Base-by-base conservation (phyloP, 2,797 vertebrate species). In the Gallinago solitaria region DNA sequence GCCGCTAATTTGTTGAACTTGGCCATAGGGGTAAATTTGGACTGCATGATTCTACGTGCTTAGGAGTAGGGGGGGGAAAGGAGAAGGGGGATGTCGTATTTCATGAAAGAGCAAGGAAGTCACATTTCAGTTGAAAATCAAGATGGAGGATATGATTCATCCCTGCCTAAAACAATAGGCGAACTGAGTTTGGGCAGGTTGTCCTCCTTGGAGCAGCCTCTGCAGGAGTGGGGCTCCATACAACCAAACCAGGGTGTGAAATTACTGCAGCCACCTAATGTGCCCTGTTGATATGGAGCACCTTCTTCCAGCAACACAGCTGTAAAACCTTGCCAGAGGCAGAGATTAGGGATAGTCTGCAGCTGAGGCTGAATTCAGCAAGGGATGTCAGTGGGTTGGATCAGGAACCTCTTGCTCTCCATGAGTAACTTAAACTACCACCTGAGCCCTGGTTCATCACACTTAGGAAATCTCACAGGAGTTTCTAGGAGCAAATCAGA, bases 1-100 rank as follows among this genome's bases (percentile, higher is more conserved):
- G 98, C 98, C 70, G 95, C 93, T 98, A 97, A 98, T 98, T 97
- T 98, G 97, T 98, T 98, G 98, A 98, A 97, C 96, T 98, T 98
- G 98, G 97, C 97, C 80, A 84, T 90, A 76, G 54, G 79, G 92
- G 32, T 92, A 82, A 67, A 91, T 96, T 91, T 92, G 84, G 96
- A 94, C 87, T 93, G 95, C 93, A 78, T 63, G 91, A 96, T 67
- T 94, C 87, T 88, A 91, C 50, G 47, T 94, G 74, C 93, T 97
- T 28, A 41, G 67, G 33, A 84, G 23, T 35, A 65, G 63, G 56
- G 81, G 60, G 56, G 94, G 73, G 88, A 53, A 63, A 86, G 27
- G 24, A 82, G 50, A 85, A 65, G 48, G 30, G 54, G 6, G 21
- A 79, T 73, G 70, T 83, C 0, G 4, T 90, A 89, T 96, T 96